Evolutionary conservation across 2,113 vertebrate species (phyloP), one percentile per base, ranked within the genome.

Genomic region (Penelope pileata): DNA sequence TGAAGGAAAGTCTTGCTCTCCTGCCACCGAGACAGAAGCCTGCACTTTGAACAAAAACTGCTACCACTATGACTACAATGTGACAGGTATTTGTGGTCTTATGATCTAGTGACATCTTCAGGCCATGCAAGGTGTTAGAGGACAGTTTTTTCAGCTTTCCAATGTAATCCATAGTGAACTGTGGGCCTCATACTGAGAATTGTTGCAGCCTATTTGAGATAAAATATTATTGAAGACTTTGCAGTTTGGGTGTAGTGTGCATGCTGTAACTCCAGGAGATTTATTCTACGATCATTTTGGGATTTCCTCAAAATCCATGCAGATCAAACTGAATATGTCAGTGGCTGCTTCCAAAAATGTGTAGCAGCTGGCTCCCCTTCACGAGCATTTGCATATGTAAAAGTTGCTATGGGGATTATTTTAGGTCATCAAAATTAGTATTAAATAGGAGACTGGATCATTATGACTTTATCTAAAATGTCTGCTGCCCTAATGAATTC

Each of bases 61-160:
- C 91, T 99, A 98, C 97, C 99, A 99, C 97, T 99, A 99, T 95
- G 98, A 98, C 91, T 99, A 99, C 97, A 99, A 99, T 48, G 98
- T 99, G 95, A 99, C 99, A 98, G 99, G 99, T 99, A 98, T 78
- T 69, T 87, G 45, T 60, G 43, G 9, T 63, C 10, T 23, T 72
- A 14, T 4, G n/a, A n/a, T 67, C 43, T 36, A 43, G 32, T 30
- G 59, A 23, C 30, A 68, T 34, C 30, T 14, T 64, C 26, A 36
- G 16, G 83, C 23, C 73, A 2, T 5, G 24, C n/a, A n/a, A n/a
- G n/a, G n/a, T n/a, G n/a, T 63, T 42, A 29, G 30, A 64, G 72
- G 36, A 73, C 32, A 53, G 36, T 58, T 83, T 83, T 90, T 90
- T 90, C 59, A 80, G 32, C 15, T 78, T 76, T 79, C n/a, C 67